Evolutionary conservation across 2,797 vertebrate species (phyloP).

Genomic region (Octomys mimax): DNA sequence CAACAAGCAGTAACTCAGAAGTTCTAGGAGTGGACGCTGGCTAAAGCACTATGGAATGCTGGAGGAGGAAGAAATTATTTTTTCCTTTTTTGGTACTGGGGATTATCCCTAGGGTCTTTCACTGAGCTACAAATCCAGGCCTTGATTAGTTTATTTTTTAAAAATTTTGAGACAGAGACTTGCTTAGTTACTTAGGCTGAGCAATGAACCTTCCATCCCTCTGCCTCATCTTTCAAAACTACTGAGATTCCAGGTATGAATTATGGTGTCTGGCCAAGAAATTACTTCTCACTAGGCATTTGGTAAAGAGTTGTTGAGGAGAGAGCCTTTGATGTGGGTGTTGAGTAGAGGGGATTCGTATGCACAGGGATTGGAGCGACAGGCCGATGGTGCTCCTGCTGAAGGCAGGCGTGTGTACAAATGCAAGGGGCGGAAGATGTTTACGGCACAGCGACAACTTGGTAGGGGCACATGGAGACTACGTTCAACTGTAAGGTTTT

Average conservation of each 20-base stretch:
- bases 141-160: not conserved
- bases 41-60: not conserved
- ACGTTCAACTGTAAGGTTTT: not conserved
- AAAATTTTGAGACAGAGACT: not conserved
- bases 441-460: not conserved
- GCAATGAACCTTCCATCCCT: not conserved
- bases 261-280: not conserved
- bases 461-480: not conserved
- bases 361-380: not conserved
- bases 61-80: not conserved
- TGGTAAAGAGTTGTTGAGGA: not conserved
- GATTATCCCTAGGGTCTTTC: not conserved
- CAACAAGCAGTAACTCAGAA: not conserved
- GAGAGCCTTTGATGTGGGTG: not conserved
- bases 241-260: not conserved
- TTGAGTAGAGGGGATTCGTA: not conserved
- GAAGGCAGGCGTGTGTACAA: not conserved
- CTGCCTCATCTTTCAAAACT: not conserved
- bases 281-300: not conserved
- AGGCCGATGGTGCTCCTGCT: not conserved
- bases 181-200: not conserved
- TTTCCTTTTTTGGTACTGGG: not conserved
- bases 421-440: not conserved
- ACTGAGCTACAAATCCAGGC: not conserved
- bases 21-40: not conserved